Evolutionary conservation across 2,888 invertebrate genomes (phyloP).

Genomic region (Epirrhoe alternata): DNA sequence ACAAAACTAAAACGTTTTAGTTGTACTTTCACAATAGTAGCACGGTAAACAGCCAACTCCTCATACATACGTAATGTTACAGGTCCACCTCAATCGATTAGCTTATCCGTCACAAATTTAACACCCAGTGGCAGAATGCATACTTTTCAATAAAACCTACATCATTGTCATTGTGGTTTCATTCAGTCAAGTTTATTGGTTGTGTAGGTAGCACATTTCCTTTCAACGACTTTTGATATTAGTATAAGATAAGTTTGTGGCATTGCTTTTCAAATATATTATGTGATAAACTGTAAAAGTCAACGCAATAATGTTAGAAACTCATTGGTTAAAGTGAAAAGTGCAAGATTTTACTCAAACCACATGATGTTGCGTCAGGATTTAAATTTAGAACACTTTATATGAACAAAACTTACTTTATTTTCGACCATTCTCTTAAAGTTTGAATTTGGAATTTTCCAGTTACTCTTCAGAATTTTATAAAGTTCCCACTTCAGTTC

Average conservation of each 20-base stretch:
- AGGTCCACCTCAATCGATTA: slow-evolving; percentile 35
- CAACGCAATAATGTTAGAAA: not conserved
- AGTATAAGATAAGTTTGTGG: too few species aligned
- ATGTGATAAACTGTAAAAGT: not conserved
- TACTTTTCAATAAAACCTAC: slow-evolving; percentile 23
- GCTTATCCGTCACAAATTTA: slow-evolving; percentile 42
- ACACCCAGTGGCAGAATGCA: slow-evolving; percentile 33
- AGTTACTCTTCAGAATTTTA: too few species aligned
- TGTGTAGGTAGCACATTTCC: slow-evolving; percentile 50
- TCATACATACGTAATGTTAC: slow-evolving; percentile 20
- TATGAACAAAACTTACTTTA: not conserved
- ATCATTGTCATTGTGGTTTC: slow-evolving; percentile 28
- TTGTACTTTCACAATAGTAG: too few species aligned
- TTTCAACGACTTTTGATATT: slow-evolving; percentile 35
- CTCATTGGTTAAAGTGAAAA: not conserved
- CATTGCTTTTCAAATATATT: slow-evolving; percentile 11
- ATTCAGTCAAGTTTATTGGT: slow-evolving; percentile 43
- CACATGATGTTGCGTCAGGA: not conserved
- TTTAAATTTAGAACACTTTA: not conserved
- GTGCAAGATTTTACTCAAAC: not conserved
- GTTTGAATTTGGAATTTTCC: not conserved
- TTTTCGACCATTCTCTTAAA: not conserved
- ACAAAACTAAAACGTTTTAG: too few species aligned
- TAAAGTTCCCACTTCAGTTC: not conserved
- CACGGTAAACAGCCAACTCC: not conserved